Percentiles rank a stretch among this genome's conserved stretches.
Evolutionary conservation across 2,888 invertebrate genomes (phyloP).

Genomic region (Troilus luridus): DNA sequence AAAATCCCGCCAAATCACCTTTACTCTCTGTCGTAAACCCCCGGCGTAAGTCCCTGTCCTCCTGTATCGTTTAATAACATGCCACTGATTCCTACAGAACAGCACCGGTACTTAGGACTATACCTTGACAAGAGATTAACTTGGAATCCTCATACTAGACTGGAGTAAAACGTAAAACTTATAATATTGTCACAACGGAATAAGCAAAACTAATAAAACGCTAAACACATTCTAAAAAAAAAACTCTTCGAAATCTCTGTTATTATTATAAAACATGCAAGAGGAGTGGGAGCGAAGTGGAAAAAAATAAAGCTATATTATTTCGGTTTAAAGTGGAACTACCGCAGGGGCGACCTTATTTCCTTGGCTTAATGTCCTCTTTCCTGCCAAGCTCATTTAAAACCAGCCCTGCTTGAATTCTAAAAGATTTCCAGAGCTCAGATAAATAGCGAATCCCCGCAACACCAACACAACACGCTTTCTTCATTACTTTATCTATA

Average conservation of each 20-base stretch:
- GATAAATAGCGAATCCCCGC: conserved; percentile 13
- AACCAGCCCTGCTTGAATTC: conserved; percentile 28
- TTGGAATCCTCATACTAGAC: too few species aligned
- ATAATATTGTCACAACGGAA: not conserved
- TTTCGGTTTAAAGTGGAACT: conserved; percentile 8
- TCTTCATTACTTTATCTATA: conserved; percentile 26
- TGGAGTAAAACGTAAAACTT: not conserved
- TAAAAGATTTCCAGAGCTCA: not conserved
- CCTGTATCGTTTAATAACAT: not conserved
- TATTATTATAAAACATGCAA: conserved; percentile 5
- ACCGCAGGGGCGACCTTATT: conserved; percentile 30
- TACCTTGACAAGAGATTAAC: too few species aligned
- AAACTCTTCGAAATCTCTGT: not conserved
- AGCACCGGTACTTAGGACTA: too few species aligned
- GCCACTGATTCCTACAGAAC: too few species aligned
- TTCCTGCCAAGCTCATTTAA: conserved; percentile 15
- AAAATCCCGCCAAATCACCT: too few species aligned
- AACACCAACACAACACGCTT: conserved; percentile 7
- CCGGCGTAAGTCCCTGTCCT: not conserved
- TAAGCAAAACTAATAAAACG: not conserved
- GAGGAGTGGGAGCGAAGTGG: not conserved
- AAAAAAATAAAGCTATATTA: not conserved
- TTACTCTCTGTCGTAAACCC: too few species aligned
- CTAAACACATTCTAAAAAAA: conserved; percentile 1
- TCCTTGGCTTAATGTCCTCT: conserved; percentile 46